phyloP scores from a whole-genome alignment of 2,888 invertebrate genomes.

The Meta bourneti region DNA sequence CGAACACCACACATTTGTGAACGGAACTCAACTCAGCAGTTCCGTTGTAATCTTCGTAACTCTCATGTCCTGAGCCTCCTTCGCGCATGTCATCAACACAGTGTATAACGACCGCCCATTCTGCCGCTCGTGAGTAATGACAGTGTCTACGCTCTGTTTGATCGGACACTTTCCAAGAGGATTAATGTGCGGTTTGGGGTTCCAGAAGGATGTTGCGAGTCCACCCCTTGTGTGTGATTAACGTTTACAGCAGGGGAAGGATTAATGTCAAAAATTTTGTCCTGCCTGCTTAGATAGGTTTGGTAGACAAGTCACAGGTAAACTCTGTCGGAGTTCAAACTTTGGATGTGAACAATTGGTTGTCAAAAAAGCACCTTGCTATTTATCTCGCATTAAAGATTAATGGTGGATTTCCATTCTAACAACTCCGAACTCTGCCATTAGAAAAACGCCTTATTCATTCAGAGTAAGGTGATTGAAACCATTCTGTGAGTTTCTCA shows the following conservation, averaged over 20 bases:
- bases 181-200: neutral
- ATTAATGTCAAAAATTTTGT: constrained; percentile 1
- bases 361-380: neutral
- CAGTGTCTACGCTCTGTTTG: neutral
- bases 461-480: no score
- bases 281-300: neutral
- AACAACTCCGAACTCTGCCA: no score
- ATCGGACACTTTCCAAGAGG: neutral
- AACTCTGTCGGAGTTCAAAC: neutral
- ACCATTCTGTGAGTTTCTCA: no score
- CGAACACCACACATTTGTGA: no score
- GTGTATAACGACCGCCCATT: neutral
- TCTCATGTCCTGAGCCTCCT: neutral
- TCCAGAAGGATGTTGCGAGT: neutral
- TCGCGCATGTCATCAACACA: neutral
- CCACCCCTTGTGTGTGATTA: neutral
- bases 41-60: no score
- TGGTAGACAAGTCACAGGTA: neutral
- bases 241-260: neutral
- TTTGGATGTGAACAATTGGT: neutral
- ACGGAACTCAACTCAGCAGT: no score
- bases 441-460: no score
- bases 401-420: no score
- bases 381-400: no score
- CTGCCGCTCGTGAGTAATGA: neutral